These are phyloP conservation scores for Acanthurus lineatus DNA, from an alignment of 2,797 vertebrate species.

Conservation along the genomic window DNA sequence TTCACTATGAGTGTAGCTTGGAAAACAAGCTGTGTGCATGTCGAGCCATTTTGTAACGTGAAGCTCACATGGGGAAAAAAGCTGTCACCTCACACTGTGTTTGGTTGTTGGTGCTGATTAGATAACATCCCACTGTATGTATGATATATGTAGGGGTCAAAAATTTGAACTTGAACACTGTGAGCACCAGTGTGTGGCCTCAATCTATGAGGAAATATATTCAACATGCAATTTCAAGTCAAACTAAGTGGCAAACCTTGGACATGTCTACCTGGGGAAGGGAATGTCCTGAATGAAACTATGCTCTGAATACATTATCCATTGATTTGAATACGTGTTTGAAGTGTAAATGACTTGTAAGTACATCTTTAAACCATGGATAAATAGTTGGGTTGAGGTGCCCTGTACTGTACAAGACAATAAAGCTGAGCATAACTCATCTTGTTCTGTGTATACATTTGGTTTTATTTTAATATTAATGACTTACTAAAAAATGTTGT, in stretches of 20 bases:
- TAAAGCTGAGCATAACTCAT: slow-evolving; percentile 14
- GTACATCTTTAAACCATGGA: slow-evolving; percentile 13
- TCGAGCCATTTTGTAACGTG: background rate
- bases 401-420: slow-evolving; percentile 21
- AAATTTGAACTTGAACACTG: background rate
- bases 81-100: slow-evolving; percentile 1
- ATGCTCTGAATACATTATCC: slow-evolving; percentile 19
- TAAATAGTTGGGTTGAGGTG: slow-evolving; percentile 16
- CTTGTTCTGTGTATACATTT: slow-evolving; percentile 33
- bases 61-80: background rate
- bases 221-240: background rate
- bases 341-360: slow-evolving; percentile 59
- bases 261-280: slow-evolving; percentile 10
- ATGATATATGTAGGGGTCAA: background rate
- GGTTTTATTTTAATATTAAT: slow-evolving; percentile 57
- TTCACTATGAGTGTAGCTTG: background rate
- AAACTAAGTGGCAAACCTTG: slow-evolving; percentile 20
- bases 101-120: slow-evolving; percentile 14
- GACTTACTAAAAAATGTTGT: slow-evolving; percentile 45
- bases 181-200: background rate
- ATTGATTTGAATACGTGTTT: slow-evolving; percentile 20
- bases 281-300: background rate
- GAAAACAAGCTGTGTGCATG: background rate
- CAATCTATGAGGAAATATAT: slow-evolving; percentile 18
- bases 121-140: background rate